Evolutionary conservation across 2,888 invertebrate genomes (phyloP), one percentile per base, ranked within the genome.

Genomic region (Euzophera pinguis): DNA sequence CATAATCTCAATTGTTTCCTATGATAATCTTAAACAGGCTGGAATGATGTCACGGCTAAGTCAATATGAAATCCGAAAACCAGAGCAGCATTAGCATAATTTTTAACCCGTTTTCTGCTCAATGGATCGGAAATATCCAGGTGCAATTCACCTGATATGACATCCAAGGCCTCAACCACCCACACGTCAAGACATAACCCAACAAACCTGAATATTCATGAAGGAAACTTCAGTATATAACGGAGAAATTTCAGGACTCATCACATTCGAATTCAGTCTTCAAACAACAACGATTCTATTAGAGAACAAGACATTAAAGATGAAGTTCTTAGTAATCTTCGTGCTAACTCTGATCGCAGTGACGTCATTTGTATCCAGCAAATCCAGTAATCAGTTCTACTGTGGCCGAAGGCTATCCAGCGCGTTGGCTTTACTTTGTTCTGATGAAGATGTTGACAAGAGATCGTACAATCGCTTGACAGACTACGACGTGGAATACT

Each of bases 381-480:
- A 54, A 16, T 1, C 53, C 8, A 35, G 52, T 1, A 52, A 47
- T 0, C 56, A 55, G 16, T 38, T 47, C 12, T 70, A 64, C 53
- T 72, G 73, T 35, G 74, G 69, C 0, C 61, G 67, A 9, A 43
- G 57, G 7, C 53, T 73, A 9, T 62, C 71, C 0, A 52, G 59
- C 10, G 55, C 66, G 1, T 35, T 69, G 53, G 64, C 64, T 0
- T 16, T 52, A 17, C 14, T 67, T 0, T 72, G 71, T 38, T 58
- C 63, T 0, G 39, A 49, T 17, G 52, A 50, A 8, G 50, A 56
- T n/a, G 51, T 43, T 13, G 54, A 50, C n/a, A 50, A 56, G 37
- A 50, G 55, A 7, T 57, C 55, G 3, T 27, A 47, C 10, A 51
- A 53, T n/a, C n/a, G 37, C 9, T 22, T 54, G 5, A 1, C 17